Evolutionary conservation across 2,888 invertebrate species (phyloP).

Genomic region (Acrocera orbiculus): DNA sequence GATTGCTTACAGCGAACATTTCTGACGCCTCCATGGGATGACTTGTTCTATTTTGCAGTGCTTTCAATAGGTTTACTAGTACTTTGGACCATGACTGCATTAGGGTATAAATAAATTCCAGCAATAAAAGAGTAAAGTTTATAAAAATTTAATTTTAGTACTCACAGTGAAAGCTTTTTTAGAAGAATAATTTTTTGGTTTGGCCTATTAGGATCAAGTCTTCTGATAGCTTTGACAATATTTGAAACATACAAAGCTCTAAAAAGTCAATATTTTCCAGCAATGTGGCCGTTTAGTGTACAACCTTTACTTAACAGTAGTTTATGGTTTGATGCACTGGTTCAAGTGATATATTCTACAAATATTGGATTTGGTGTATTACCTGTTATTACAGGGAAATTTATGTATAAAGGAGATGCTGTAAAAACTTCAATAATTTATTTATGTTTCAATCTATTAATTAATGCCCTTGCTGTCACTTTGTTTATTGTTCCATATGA

Average conservation of each 20-base stretch:
- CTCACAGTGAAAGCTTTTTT: slow-evolving; percentile 27
- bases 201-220: slow-evolving; percentile 21
- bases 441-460: slow-evolving; percentile 29
- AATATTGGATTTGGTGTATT: slow-evolving; percentile 29
- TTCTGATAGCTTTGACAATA: slow-evolving; percentile 24
- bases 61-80: slow-evolving; percentile 26
- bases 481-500: slow-evolving; percentile 30
- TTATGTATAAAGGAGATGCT: slow-evolving; percentile 31
- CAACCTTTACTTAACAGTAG: slow-evolving; percentile 20
- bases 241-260: slow-evolving; percentile 29
- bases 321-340: slow-evolving; percentile 30
- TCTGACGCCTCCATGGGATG: slow-evolving; percentile 29
- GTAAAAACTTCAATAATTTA: slow-evolving; percentile 29
- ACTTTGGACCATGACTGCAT: slow-evolving; percentile 28
- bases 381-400: slow-evolving; percentile 31
- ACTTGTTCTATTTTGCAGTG: slow-evolving; percentile 27
- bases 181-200: slow-evolving; percentile 25
- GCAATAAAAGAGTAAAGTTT: slow-evolving; percentile 1
- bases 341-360: slow-evolving; percentile 29
- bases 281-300: slow-evolving; percentile 23
- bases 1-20: slow-evolving; percentile 29
- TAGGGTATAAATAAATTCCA: slow-evolving; percentile 20
- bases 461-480: slow-evolving; percentile 28
- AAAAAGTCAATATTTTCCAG: slow-evolving; percentile 23
- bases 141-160: slow-evolving; percentile 17